A percentile compares a stretch with the other conserved stretches of the same genome.
phyloP scores from a whole-genome alignment of 2,113 vertebrate species.

The Fregata magnificens region DNA sequence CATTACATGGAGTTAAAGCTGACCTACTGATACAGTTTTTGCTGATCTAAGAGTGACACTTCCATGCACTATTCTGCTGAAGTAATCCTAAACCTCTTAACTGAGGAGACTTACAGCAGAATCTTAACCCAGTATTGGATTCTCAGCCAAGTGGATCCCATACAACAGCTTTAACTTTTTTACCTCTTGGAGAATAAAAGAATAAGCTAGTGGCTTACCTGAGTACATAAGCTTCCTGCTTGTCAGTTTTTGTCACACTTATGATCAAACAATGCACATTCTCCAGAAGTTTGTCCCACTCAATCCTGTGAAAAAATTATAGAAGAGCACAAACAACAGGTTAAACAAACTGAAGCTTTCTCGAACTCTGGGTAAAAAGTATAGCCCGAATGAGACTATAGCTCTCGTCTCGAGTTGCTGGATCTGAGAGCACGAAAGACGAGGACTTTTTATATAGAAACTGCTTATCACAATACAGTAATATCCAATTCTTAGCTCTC shows the following conservation, averaged over 20 bases:
- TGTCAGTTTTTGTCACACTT: conserved; percentile 99
- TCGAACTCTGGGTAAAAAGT: background rate
- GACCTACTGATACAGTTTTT: background rate
- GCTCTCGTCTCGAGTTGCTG: background rate
- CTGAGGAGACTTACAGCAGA: background rate
- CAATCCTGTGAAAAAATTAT: conserved; percentile 80
- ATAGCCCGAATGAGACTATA: background rate
- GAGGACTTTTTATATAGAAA: background rate
- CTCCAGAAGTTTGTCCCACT: conserved; percentile 99
- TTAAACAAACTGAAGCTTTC: background rate
- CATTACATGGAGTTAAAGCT: background rate
- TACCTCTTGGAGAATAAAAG: background rate
- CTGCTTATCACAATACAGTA: background rate
- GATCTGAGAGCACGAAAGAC: background rate
- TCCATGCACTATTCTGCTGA: background rate
- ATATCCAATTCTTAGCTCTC: background rate
- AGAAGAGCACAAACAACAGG: background rate
- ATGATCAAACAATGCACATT: conserved; percentile 99
- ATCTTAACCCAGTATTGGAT: background rate
- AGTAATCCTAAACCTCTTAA: background rate
- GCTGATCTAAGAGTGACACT: background rate
- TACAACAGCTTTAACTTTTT: background rate
- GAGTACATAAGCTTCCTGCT: conserved; percentile 99
- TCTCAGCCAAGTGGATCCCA: background rate
- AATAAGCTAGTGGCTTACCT: conserved; percentile 77